These are phyloP conservation scores for Stichodactyla mertensii DNA, from an alignment of 64 coral and sea anemone genomes.

Conservation along the genomic window DNA sequence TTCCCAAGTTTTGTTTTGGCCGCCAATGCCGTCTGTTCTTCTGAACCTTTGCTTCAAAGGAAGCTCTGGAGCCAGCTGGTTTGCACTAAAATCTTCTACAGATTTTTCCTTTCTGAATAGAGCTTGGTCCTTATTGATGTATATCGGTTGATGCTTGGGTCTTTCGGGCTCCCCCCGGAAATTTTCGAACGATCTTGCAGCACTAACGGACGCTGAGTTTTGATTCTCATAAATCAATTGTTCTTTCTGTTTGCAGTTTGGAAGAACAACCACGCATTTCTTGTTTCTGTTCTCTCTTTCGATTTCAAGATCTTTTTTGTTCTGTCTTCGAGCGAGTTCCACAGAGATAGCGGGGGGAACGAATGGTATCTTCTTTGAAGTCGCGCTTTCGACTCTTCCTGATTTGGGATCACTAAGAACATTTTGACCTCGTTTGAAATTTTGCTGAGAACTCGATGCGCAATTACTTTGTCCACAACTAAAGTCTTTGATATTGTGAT, in stretches of 20 bases:
- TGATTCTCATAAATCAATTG: background rate
- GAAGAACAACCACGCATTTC: background rate
- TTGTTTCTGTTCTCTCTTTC: background rate
- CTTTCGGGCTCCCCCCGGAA: background rate
- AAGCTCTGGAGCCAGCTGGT: background rate
- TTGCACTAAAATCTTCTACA: background rate
- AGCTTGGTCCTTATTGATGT: background rate
- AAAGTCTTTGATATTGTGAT: background rate
- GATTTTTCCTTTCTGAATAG: background rate
- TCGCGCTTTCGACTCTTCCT: background rate
- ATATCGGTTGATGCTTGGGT: background rate
- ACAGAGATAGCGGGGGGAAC: background rate
- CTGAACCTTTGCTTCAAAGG: background rate
- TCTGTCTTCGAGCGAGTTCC: background rate
- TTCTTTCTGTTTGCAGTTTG: background rate
- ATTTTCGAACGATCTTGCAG: background rate
- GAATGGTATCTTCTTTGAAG: background rate
- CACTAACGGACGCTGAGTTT: background rate
- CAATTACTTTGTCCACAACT: background rate
- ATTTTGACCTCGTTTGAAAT: background rate
- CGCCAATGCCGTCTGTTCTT: background rate
- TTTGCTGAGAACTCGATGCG: background rate
- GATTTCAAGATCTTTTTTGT: background rate
- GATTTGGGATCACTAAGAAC: background rate
- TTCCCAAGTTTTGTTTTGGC: background rate